Base-by-base conservation (phyloP, 1,140 invertebrate species). In the Microvelia longipes region DNA sequence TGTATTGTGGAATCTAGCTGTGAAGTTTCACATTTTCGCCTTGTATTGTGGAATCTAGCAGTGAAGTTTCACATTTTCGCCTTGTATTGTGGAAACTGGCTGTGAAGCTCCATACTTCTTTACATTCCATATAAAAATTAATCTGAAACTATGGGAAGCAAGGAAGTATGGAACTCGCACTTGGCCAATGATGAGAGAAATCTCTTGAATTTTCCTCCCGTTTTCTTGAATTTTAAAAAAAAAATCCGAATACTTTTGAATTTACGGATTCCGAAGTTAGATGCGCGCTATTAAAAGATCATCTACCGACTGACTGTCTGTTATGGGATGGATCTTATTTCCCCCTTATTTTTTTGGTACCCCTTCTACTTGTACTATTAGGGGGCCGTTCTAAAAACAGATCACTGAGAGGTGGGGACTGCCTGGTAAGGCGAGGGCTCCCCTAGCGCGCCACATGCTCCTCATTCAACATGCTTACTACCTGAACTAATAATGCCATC, bases 51-150 rank as follows among this genome's bases (percentile, higher is more conserved):
- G 64, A 13, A 19, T 66, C 11, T 29, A 27, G 2, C 26, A 2
- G 1, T 2, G 66, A 67, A 27, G 74, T 66, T 68, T 71, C 70
- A 69, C 72, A 50, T 50, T 50, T 50, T 29, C 69, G 29, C n/a
- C 26, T 62, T 66, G 64, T 67, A 64, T 62, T 26, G 69, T 28
- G n/a, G 70, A 25, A 62, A 60, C 60, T 63, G 68, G 82, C 77
- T 79, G 76, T 80, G 81, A 81, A 80, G 87, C 90, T 91, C 90
- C 90, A 93, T 93, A 93, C 90, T 94, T 94, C 91, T 93, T 93
- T 93, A 94, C 92, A 94, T 94, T 94, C 92, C 92, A 94, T 93
- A 94, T 79, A 85, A 85, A n/a, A n/a, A 79, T 83, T 83, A 82
- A 83, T 77, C 73, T 71, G 80, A 24, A 82, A 89, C 89, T 93